A percentile compares a stretch with the other conserved stretches of the same genome.
These are phyloP conservation scores for Altica lythri DNA, from an alignment of 2,888 invertebrate genomes.

Conservation along the genomic window DNA sequence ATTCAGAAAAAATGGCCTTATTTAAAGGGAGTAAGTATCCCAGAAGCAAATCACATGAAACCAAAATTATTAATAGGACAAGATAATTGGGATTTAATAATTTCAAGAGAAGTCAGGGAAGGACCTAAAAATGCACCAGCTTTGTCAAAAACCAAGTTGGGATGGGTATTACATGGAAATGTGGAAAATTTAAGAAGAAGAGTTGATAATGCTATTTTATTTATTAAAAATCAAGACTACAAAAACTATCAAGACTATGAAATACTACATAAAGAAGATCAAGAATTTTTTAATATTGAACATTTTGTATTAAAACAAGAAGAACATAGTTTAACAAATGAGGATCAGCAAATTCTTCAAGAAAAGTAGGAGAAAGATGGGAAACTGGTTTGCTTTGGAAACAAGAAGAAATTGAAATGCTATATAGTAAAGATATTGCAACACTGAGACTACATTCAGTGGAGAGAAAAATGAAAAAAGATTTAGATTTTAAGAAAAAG, in stretches of 20 bases:
- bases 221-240: background rate
- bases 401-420: slow-evolving; percentile 4
- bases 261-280: slow-evolving; percentile 14
- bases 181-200: background rate
- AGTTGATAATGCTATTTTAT: background rate
- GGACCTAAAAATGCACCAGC: background rate
- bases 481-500: background rate
- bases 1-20: background rate
- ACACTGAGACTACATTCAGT: slow-evolving; percentile 1
- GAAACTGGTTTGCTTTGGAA: slow-evolving; percentile 18
- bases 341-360: slow-evolving; percentile 9
- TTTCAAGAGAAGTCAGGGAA: background rate
- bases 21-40: background rate
- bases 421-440: slow-evolving; percentile 19
- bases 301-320: too few species aligned
- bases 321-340: background rate
- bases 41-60: background rate
- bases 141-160: background rate
- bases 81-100: background rate
- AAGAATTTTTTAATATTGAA: slow-evolving; percentile 4
- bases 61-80: background rate
- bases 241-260: too few species aligned
- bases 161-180: background rate
- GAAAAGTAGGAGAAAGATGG: slow-evolving; percentile 4
- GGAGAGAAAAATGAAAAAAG: slow-evolving; percentile 19